A percentile compares a stretch with the other conserved stretches of the same genome.
Conservation (phyloP, 2,888 invertebrate genomes). For the Eumacrocentrus americanus region DNA sequence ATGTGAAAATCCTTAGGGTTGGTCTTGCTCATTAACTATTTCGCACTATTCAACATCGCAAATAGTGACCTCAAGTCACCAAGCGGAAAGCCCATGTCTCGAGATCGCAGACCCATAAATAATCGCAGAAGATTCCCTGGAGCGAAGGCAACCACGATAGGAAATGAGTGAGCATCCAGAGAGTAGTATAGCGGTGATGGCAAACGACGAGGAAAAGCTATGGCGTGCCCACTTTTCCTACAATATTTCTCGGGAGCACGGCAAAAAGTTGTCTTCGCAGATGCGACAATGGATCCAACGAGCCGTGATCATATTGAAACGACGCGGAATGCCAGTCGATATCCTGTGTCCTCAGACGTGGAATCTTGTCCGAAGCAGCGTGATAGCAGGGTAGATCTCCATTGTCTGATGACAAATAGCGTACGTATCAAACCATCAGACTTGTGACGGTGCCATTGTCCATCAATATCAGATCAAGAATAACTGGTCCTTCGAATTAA, state of each 20-base stretch:
- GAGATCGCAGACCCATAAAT: constrained; percentile 18
- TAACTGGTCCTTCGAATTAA: too few species aligned
- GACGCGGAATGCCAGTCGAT: constrained; percentile 38
- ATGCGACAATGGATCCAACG: constrained; percentile 35
- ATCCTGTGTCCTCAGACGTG: constrained; percentile 11
- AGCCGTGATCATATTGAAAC: constrained; percentile 42
- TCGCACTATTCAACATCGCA: too few species aligned
- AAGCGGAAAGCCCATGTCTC: constrained; percentile 8
- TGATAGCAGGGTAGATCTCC: constrained; percentile 3
- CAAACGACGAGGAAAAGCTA: constrained; percentile 18
- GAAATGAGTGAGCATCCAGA: constrained; percentile 1
- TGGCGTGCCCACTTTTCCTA: constrained; percentile 5
- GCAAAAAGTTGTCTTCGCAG: constrained; percentile 24
- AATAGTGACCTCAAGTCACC: background rate
- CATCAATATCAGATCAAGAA: constrained; percentile 46
- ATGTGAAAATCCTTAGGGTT: too few species aligned
- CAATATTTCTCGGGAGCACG: constrained; percentile 12
- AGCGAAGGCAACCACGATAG: constrained; percentile 15
- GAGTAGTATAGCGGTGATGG: background rate
- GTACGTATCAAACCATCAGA: constrained; percentile 14
- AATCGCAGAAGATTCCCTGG: constrained; percentile 6
- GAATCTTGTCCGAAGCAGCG: too few species aligned
- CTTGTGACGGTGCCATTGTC: constrained; percentile 40
- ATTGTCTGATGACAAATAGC: constrained; percentile 17
- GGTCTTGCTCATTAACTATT: too few species aligned